Evolutionary conservation across 1,140 invertebrate species (phyloP).

Genomic region (Leucophenga varia): DNA sequence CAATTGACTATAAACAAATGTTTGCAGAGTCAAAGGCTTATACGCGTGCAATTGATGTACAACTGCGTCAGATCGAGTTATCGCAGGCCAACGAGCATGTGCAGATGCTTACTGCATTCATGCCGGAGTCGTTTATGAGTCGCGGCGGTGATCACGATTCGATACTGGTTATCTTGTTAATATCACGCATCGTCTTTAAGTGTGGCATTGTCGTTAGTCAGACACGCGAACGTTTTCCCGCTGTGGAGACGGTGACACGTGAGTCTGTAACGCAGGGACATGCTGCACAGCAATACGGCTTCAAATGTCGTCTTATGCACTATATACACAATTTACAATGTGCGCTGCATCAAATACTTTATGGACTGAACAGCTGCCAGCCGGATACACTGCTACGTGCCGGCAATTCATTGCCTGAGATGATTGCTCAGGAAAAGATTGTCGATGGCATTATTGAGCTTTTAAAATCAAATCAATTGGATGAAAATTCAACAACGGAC

Average conservation of each 20-base stretch:
- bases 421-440: constrained; percentile 85
- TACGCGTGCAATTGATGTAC: constrained; percentile 89
- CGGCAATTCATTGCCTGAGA: constrained; percentile 84
- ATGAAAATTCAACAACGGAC: constrained; percentile 88
- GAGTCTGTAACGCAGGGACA: constrained; percentile 82
- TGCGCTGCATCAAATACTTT: constrained; percentile 70
- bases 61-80: constrained; percentile 86
- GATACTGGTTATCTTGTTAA: constrained; percentile 80
- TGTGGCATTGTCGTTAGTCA: constrained; percentile 89
- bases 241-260: constrained; percentile 65
- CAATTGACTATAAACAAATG: constrained; percentile 87
- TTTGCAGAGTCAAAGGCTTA: constrained; percentile 89
- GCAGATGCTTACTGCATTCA: constrained; percentile 83
- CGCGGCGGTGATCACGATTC: constrained; percentile 95
- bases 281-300: constrained; percentile 85
- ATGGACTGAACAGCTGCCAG: constrained; percentile 77
- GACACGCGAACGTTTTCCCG: constrained; percentile 74
- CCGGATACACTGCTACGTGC: constrained; percentile 83
- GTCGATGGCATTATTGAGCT: constrained; percentile 89
- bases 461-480: constrained; percentile 84
- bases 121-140: constrained; percentile 92
- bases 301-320: constrained; percentile 80
- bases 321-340: constrained; percentile 79
- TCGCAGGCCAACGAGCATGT: constrained; percentile 86
- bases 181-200: constrained; percentile 90